A percentile compares a stretch with the other conserved stretches of the same genome.
These are phyloP conservation scores for Cichlasoma orientale DNA, from an alignment of 2,797 vertebrate genomes.

Conservation along the genomic window DNA sequence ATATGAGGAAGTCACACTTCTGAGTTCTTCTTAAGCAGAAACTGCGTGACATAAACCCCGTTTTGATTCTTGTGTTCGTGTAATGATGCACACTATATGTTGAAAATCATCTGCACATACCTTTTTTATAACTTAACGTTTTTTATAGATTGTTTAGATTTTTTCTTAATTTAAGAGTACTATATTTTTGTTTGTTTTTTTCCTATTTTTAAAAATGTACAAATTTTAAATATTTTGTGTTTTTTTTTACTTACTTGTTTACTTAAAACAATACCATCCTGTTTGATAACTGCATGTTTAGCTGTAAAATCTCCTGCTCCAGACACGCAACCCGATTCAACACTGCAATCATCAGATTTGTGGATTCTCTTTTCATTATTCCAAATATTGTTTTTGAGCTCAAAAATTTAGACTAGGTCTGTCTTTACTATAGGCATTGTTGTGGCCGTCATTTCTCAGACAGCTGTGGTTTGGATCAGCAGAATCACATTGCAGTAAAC, in stretches of 20 bases:
- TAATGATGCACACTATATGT: not conserved
- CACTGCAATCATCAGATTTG: not conserved
- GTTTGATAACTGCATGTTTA: not conserved
- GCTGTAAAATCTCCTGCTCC: not conserved
- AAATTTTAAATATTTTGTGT: not conserved
- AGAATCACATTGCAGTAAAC: constrained; percentile 19
- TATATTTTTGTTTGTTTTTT: not conserved
- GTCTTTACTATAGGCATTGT: not conserved
- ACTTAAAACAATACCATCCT: not conserved
- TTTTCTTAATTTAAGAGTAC: no score
- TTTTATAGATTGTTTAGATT: not conserved
- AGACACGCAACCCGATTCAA: not conserved
- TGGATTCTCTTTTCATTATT: not conserved
- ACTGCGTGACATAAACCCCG: not conserved
- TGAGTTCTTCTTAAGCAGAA: not conserved
- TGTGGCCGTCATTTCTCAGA: constrained; percentile 13
- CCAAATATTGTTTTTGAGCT: not conserved
- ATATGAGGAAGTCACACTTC: not conserved
- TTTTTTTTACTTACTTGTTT: not conserved
- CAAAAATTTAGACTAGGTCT: not conserved
- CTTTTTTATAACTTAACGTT: not conserved
- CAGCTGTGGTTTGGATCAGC: constrained; percentile 19
- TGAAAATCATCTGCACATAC: not conserved
- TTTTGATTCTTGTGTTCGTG: not conserved
- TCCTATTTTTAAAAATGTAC: not conserved